Percentiles rank a stretch among this genome's conserved stretches.
phyloP scores from a whole-genome alignment of 35 echinoderm and acorn worm genomes.

The Amphiura filiformis region DNA sequence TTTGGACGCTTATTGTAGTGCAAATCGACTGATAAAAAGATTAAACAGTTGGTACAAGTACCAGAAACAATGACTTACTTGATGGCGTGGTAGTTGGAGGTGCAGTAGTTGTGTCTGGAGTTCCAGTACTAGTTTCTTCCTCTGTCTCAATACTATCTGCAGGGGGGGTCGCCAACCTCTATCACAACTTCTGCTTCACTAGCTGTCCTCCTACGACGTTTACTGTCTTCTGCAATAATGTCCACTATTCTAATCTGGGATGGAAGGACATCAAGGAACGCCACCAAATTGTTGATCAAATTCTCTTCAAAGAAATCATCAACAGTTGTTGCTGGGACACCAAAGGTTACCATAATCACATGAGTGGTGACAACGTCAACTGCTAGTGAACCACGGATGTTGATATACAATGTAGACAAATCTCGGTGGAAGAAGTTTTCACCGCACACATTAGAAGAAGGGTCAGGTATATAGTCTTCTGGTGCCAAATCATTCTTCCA shows the following conservation, averaged over 20 bases:
- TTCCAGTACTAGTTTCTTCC: neutral
- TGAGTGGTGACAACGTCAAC: constrained; percentile 79
- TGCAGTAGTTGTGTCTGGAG: neutral
- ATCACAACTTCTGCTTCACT: constrained; percentile 41
- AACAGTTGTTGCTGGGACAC: constrained; percentile 67
- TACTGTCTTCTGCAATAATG: constrained; percentile 67
- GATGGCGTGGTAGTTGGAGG: neutral
- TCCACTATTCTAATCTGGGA: constrained; percentile 80
- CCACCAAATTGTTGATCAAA: constrained; percentile 75
- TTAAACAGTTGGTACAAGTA: no score
- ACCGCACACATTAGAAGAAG: constrained; percentile 52
- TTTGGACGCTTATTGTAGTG: no score
- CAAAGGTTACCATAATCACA: constrained; percentile 80
- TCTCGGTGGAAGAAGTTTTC: constrained; percentile 78
- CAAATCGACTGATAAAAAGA: no score
- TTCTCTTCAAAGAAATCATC: constrained; percentile 98
- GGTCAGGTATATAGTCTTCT: constrained; percentile 21
- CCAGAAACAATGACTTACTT: no score
- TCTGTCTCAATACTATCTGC: neutral
- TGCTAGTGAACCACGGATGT: constrained; percentile 34
- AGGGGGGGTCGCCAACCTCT: constrained; percentile 66
- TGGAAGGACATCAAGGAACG: constrained; percentile 46
- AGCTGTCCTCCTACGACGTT: constrained; percentile 21
- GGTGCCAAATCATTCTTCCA: constrained; percentile 2
- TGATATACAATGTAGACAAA: constrained; percentile 54